Evolutionary conservation across 2,888 invertebrate species (phyloP).

Genomic region (Drosophila birchii): DNA sequence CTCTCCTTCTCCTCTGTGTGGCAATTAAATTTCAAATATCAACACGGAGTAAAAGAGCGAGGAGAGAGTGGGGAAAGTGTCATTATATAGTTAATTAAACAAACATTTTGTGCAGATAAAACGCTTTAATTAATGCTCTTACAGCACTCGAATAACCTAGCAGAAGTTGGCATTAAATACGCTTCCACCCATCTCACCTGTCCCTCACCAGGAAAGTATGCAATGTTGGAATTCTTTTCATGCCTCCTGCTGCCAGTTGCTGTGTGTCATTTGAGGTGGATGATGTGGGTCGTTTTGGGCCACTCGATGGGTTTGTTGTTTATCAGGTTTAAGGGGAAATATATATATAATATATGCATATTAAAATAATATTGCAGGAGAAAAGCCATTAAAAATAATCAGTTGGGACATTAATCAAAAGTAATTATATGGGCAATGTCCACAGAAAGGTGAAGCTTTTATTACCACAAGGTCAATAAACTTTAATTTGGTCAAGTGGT

Average conservation of each 20-base stretch:
- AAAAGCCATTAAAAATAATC: slow-evolving; percentile 4
- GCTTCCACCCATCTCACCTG: neutral
- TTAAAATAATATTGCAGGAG: slow-evolving; percentile 10
- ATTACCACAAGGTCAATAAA: slow-evolving; percentile 12
- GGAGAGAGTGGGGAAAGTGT: slow-evolving; percentile 43
- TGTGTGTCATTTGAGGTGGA: slow-evolving; percentile 4
- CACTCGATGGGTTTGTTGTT: neutral
- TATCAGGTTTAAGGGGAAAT: neutral
- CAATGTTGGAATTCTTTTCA: slow-evolving; percentile 40
- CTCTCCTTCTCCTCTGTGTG: slow-evolving; percentile 2
- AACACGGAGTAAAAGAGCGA: slow-evolving; percentile 44
- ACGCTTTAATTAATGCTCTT: slow-evolving; percentile 73
- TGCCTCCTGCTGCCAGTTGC: neutral
- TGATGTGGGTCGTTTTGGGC: slow-evolving; percentile 20
- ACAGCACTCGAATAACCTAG: slow-evolving; percentile 36
- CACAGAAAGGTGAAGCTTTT: slow-evolving; percentile 10
- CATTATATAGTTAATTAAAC: slow-evolving; percentile 79
- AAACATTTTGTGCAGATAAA: slow-evolving; percentile 75
- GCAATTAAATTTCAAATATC: slow-evolving; percentile 79
- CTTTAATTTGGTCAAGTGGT: slow-evolving; percentile 15
- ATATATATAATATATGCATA: neutral
- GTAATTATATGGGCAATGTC: slow-evolving; percentile 8
- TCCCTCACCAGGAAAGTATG: slow-evolving; percentile 65
- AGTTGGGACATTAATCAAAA: slow-evolving; percentile 8
- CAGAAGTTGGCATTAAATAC: slow-evolving; percentile 34